Conservation (phyloP, 2,888 invertebrate species). For the Pseudolycoriella hygida region DNA sequence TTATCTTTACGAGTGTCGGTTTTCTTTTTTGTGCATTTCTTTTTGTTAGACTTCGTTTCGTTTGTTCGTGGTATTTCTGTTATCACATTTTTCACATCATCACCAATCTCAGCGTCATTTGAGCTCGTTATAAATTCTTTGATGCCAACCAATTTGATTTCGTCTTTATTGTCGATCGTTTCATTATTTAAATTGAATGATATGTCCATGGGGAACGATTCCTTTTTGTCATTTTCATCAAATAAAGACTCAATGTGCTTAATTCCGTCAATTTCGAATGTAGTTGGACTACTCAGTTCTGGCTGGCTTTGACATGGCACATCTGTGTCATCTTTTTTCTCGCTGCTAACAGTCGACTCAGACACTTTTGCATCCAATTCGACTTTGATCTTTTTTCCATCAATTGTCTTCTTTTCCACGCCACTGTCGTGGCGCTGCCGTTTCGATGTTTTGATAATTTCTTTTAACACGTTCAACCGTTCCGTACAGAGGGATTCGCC, state of each 20-base stretch:
- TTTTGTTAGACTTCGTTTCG: slow-evolving; percentile 4
- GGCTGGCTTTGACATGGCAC: not conserved
- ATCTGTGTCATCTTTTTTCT: not conserved
- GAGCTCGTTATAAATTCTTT: not conserved
- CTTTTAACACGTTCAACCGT: slow-evolving; percentile 12
- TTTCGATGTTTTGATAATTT: slow-evolving; percentile 17
- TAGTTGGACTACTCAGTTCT: not conserved
- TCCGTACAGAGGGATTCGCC: slow-evolving; percentile 27
- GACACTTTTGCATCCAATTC: slow-evolving; percentile 9
- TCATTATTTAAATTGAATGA: not conserved
- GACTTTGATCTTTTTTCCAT: slow-evolving; percentile 30
- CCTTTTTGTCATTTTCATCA: not conserved
- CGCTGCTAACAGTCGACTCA: not conserved
- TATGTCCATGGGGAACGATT: not conserved
- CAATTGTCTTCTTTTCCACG: slow-evolving; percentile 31
- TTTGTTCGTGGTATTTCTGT: slow-evolving; percentile 5
- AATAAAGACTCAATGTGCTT: not conserved
- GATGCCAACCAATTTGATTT: slow-evolving; percentile 1
- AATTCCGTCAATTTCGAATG: not conserved
- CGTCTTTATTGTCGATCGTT: slow-evolving; percentile 4
- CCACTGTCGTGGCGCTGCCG: slow-evolving; percentile 41
- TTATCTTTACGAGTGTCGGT: slow-evolving; percentile 2
- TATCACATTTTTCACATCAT: slow-evolving; percentile 3
- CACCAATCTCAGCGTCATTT: not conserved
- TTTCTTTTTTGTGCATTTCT: slow-evolving; percentile 5